Evolutionary conservation across 2,797 vertebrate genomes (phyloP), one percentile per base, ranked within the genome.

Genomic region (Falco rusticolus): DNA sequence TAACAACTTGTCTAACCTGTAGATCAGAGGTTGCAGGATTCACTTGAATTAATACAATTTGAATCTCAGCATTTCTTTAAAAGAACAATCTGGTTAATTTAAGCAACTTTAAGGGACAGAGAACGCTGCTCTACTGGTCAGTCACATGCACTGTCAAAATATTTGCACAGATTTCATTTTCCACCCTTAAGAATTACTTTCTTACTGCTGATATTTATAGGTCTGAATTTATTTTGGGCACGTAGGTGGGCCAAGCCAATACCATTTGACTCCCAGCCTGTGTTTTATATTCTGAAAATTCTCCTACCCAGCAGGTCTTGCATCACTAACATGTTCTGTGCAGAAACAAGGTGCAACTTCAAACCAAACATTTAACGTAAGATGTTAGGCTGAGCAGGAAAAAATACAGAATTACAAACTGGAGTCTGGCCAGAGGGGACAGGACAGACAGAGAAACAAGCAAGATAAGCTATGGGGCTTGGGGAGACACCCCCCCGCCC

Each of bases 1-100:
- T 45, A 82, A 39, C 45, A 88, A 90, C 92, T 81, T 70, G 92
- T 72, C 88, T 92, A 95, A 94, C 94, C 86, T 87, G 95, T 84
- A 82, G 28, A 87, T 89, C 70, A 87, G 70, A 95, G 37, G 64
- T 47, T 68, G 72, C 45, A 87, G 37, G 34, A 88, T 93, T 94
- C 5, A 4, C 79, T 59, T 79, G 65, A 91, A 78, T 59, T 91
- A 94, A 84, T 26, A 76, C 65, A 59, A 28, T 72, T 60, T 70
- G 79, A 91, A 90, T 81, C 19, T 13, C 16, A 78, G 61, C 10
- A 17, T 84, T 86, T 93, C 34, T 90, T 95, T 76, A 86, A 78
- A 92, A 89, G n/a, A 94, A 88, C 22, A 90, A 33, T 39, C 54
- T 9, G 17, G 74, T 34, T 65, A 82, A 86, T 82, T 91, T 63